Evolutionary conservation across 2,797 vertebrate genomes (phyloP).

Genomic region (Orientallactaga sibirica): DNA sequence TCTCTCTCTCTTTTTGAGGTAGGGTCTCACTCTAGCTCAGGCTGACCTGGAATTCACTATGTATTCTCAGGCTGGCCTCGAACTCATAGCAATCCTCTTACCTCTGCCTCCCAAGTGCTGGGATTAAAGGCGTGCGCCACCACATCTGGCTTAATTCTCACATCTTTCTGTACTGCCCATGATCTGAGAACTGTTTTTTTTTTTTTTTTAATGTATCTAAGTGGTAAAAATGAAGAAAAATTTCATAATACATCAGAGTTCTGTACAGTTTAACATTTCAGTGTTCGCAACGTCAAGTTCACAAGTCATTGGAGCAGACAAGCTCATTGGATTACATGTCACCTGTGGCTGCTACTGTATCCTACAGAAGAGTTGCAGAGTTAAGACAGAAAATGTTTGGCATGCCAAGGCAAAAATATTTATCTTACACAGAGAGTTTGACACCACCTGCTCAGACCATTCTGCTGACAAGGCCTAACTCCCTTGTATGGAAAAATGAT

Average conservation of each 20-base stretch:
- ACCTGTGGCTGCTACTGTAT: not conserved
- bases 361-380: not conserved
- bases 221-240: not conserved
- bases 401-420: not conserved
- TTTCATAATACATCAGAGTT: not conserved
- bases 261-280: constrained; percentile 12
- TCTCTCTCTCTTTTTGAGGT: too few relatives aligned
- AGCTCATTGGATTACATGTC: not conserved
- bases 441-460: not conserved
- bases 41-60: too few relatives aligned
- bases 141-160: too few relatives aligned
- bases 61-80: too few relatives aligned
- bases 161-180: not conserved
- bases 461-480: not conserved
- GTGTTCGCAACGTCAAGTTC: not conserved
- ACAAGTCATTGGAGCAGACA: not conserved
- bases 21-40: too few relatives aligned
- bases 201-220: not conserved
- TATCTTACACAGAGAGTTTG: not conserved
- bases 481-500: not conserved
- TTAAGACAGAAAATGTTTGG: not conserved
- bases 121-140: too few relatives aligned
- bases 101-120: too few relatives aligned
- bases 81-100: too few relatives aligned
- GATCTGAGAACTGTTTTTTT: not conserved